A percentile compares a stretch with the other conserved stretches of the same genome.
phyloP scores from a whole-genome alignment of 2,113 vertebrate species.

The Saccopteryx leptura region DNA sequence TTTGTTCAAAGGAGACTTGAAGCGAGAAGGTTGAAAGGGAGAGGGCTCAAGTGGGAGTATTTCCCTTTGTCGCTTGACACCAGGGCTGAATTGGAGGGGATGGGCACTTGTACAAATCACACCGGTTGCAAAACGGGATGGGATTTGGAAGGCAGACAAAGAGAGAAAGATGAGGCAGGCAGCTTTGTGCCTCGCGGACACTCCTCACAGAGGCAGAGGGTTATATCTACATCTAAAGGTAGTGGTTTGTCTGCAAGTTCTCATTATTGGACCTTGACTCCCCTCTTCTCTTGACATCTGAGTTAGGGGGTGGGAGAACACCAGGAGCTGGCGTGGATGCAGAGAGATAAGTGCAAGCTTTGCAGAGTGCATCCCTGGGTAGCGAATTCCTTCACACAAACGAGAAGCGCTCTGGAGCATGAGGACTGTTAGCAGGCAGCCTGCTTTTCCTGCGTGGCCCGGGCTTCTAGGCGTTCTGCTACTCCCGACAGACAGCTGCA shows the following conservation, averaged over 20 bases:
- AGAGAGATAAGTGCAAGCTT: constrained; percentile 67
- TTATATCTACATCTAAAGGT: constrained; percentile 68
- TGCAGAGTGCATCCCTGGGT: constrained; percentile 48
- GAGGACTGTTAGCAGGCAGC: not conserved
- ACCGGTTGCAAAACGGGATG: constrained; percentile 56
- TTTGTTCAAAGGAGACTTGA: constrained; percentile 73
- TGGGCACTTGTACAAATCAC: constrained; percentile 52
- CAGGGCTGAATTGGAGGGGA: constrained; percentile 39
- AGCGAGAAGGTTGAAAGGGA: constrained; percentile 66
- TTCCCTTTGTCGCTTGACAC: constrained; percentile 76
- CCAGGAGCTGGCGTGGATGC: not conserved
- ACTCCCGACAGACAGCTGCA: not conserved
- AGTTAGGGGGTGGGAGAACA: constrained; percentile 50
- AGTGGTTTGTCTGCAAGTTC: constrained; percentile 62
- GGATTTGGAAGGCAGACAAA: constrained; percentile 58
- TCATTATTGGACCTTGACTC: constrained; percentile 36
- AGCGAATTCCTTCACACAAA: constrained; percentile 70
- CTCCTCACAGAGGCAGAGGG: constrained; percentile 28
- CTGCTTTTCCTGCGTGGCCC: not conserved
- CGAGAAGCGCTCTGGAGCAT: not conserved
- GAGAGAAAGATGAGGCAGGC: constrained; percentile 65
- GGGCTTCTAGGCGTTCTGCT: not conserved
- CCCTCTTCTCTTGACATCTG: constrained; percentile 56
- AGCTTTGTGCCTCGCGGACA: not conserved
- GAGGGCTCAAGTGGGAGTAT: constrained; percentile 62